phyloP scores from a whole-genome alignment of 2,797 vertebrate genomes.

The Gymnopithys bicolor region DNA sequence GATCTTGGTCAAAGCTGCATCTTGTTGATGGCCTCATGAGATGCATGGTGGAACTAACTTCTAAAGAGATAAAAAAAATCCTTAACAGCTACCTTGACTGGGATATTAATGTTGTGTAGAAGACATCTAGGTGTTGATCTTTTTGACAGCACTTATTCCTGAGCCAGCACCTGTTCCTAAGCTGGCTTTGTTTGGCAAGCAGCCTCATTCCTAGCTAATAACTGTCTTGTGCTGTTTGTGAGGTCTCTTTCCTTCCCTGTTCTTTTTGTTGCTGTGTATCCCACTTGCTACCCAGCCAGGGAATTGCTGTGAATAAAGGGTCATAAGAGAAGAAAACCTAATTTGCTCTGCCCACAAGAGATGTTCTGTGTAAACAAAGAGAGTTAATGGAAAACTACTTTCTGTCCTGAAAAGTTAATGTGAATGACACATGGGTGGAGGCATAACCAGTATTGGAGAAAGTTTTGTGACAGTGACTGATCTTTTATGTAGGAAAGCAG shows the following conservation, averaged over 20 bases:
- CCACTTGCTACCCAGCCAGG: not conserved
- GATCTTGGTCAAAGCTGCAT: not conserved
- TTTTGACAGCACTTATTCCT: not conserved
- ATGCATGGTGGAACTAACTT: not conserved
- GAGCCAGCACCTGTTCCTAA: not conserved
- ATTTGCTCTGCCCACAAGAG: slow-evolving; percentile 47
- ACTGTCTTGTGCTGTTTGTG: not conserved
- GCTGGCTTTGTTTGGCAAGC: not conserved
- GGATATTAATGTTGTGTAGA: not conserved
- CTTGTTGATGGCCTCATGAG: not conserved
- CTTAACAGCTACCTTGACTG: not conserved
- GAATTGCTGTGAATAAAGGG: slow-evolving; percentile 38
- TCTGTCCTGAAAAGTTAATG: slow-evolving; percentile 43
- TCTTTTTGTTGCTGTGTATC: slow-evolving; percentile 28
- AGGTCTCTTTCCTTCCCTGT: not conserved
- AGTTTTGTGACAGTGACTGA: slow-evolving; percentile 42
- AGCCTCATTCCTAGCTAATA: not conserved
- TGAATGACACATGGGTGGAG: slow-evolving; percentile 13
- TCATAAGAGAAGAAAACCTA: slow-evolving; percentile 40
- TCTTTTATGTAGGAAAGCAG: not conserved
- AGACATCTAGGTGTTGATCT: not conserved
- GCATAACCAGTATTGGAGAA: not conserved
- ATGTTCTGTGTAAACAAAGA: slow-evolving; percentile 49
- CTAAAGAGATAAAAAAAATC: not conserved
- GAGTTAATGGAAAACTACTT: slow-evolving; percentile 52